phyloP scores from a whole-genome alignment of 2,113 vertebrate genomes.

The Oncorhynchus tshawytscha region DNA sequence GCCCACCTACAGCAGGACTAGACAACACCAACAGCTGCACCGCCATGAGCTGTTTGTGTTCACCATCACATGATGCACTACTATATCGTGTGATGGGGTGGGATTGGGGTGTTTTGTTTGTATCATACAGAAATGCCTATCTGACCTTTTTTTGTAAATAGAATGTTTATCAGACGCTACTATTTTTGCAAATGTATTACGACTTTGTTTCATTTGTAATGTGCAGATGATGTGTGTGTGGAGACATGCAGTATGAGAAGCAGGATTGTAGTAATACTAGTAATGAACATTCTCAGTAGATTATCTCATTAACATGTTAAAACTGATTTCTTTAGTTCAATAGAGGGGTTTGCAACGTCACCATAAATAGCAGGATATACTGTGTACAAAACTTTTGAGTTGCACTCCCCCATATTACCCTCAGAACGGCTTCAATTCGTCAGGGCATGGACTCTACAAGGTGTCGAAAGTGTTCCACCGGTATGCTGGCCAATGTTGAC shows the following conservation, averaged over 20 bases:
- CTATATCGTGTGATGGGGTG: constrained; percentile 85
- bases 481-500: too few species aligned
- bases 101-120: constrained; percentile 64
- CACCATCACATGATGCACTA: constrained; percentile 51
- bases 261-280: constrained; percentile 42
- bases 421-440: too few species aligned
- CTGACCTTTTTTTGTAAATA: constrained; percentile 72
- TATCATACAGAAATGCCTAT: constrained; percentile 70
- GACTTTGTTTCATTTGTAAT: constrained; percentile 71
- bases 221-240: constrained; percentile 66
- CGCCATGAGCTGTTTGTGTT: constrained; percentile 75
- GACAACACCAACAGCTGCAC: constrained; percentile 86
- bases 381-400: too few species aligned
- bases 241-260: constrained; percentile 24
- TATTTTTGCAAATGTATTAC: constrained; percentile 71
- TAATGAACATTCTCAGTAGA: neutral
- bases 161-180: constrained; percentile 73
- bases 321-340: constrained; percentile 3
- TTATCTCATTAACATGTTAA: constrained; percentile 40
- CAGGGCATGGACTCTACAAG: too few species aligned
- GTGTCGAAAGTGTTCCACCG: too few species aligned
- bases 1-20: constrained; percentile 90
- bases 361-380: too few species aligned
- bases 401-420: too few species aligned
- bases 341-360: too few species aligned